phyloP scores from a whole-genome alignment of 2,113 vertebrate genomes.

The Ceyx margarethae region DNA sequence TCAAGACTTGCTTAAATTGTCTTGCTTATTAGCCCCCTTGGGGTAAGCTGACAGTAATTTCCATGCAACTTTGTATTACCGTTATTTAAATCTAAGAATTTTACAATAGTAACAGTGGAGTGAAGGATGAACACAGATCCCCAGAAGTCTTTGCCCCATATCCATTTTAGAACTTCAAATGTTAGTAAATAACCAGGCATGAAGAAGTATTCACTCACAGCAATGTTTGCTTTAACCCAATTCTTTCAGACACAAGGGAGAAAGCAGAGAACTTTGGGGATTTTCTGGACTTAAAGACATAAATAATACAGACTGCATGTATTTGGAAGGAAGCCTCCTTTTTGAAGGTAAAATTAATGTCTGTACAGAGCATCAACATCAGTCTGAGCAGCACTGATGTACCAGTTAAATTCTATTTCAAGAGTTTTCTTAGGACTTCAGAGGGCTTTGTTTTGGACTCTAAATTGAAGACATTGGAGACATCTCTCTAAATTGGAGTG shows the following conservation, averaged over 20 bases:
- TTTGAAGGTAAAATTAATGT: constrained; percentile 4
- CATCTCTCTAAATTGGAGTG: constrained; percentile 10
- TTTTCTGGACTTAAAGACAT: neutral
- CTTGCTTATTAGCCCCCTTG: constrained; percentile 10
- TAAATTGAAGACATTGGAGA: neutral
- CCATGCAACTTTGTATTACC: neutral
- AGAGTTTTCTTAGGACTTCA: constrained; percentile 45
- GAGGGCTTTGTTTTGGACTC: constrained; percentile 7
- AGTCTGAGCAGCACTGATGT: neutral
- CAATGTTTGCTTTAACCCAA: neutral
- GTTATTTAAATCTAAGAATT: constrained; percentile 18
- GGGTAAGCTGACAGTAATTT: neutral
- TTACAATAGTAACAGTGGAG: neutral
- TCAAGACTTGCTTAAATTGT: neutral
- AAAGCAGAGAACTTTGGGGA: neutral
- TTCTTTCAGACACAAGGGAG: neutral
- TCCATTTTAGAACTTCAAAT: constrained; percentile 15
- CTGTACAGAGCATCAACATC: neutral
- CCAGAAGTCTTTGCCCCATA: constrained; percentile 17
- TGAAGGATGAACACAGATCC: neutral
- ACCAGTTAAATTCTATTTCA: constrained; percentile 40
- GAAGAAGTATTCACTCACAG: neutral
- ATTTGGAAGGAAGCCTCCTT: constrained; percentile 10
- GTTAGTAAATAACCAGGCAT: neutral
- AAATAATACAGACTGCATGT: neutral